Conservation (phyloP, 2,888 invertebrate species). For the Heliconius cydno region DNA sequence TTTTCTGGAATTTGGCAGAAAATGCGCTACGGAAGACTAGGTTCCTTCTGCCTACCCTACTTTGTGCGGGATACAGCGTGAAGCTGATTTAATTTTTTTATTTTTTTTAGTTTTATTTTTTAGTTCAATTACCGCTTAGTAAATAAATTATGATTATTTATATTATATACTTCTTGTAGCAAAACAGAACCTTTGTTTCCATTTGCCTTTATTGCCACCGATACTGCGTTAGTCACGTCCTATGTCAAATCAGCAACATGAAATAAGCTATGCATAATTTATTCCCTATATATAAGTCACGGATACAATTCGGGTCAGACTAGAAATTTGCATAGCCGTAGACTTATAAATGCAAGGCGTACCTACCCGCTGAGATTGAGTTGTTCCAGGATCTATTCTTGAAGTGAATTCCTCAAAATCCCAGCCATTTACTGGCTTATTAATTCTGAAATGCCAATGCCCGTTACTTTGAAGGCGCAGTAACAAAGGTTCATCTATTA, state of each 20-base stretch:
- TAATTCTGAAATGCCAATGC: conserved; percentile 70
- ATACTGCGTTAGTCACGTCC: not conserved
- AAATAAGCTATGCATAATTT: conserved; percentile 1
- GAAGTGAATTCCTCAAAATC: conserved; percentile 66
- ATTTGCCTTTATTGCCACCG: too few relatives aligned
- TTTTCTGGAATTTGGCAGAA: too few relatives aligned
- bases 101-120: too few relatives aligned
- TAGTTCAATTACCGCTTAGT: too few relatives aligned
- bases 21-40: too few relatives aligned
- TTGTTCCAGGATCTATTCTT: conserved; percentile 53
- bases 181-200: too few relatives aligned
- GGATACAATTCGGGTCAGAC: conserved; percentile 22
- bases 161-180: too few relatives aligned
- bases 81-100: too few relatives aligned
- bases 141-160: too few relatives aligned
- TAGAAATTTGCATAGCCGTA: conserved; percentile 37
- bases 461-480: conserved; percentile 60
- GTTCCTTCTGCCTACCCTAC: too few relatives aligned
- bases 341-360: conserved; percentile 35
- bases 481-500: conserved; percentile 66
- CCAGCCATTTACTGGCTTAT: conserved; percentile 64
- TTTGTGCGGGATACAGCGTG: too few relatives aligned
- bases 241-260: not conserved
- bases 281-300: conserved; percentile 17
- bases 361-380: conserved; percentile 37